Conservation (phyloP, 1,140 invertebrate genomes). For the Eubasilissa regina region DNA sequence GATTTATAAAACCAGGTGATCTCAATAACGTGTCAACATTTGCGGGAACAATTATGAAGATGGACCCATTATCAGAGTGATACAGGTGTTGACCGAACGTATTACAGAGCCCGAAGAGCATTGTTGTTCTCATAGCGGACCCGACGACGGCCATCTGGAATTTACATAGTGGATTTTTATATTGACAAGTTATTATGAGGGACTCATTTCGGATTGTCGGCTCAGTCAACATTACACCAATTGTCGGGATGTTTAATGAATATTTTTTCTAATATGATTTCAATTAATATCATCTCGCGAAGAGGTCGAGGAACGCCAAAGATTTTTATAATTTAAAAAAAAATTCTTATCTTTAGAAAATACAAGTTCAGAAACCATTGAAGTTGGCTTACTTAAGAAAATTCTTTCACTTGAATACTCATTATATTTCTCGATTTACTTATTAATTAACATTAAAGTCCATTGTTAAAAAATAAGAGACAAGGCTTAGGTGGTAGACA, state of each 20-base stretch:
- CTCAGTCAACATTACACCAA: constrained; percentile 6
- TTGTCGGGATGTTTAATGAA: neutral
- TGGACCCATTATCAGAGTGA: constrained; percentile 3
- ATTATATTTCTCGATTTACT: too few species aligned
- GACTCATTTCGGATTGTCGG: neutral
- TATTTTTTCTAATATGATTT: constrained; percentile 6
- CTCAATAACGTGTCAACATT: constrained; percentile 53
- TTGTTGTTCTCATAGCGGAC: constrained; percentile 23
- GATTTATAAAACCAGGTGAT: constrained; percentile 59
- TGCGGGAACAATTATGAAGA: constrained; percentile 49
- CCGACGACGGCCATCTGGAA: constrained; percentile 9
- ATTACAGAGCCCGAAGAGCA: constrained; percentile 25
- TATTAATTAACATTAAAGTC: too few species aligned
- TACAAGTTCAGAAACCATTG: too few species aligned
- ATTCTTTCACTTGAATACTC: too few species aligned
- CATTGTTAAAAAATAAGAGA: too few species aligned
- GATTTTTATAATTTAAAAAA: too few species aligned
- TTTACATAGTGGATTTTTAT: constrained; percentile 40
- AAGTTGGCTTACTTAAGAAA: too few species aligned
- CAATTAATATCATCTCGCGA: neutral
- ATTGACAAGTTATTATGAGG: constrained; percentile 37
- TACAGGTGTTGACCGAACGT: constrained; percentile 1
- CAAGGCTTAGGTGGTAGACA: too few species aligned
- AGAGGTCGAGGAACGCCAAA: constrained; percentile 1
- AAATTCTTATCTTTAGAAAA: too few species aligned